These are phyloP conservation scores for Pyrocephalus nanus DNA, from an alignment of 2,797 vertebrate genomes.

Conservation along the genomic window DNA sequence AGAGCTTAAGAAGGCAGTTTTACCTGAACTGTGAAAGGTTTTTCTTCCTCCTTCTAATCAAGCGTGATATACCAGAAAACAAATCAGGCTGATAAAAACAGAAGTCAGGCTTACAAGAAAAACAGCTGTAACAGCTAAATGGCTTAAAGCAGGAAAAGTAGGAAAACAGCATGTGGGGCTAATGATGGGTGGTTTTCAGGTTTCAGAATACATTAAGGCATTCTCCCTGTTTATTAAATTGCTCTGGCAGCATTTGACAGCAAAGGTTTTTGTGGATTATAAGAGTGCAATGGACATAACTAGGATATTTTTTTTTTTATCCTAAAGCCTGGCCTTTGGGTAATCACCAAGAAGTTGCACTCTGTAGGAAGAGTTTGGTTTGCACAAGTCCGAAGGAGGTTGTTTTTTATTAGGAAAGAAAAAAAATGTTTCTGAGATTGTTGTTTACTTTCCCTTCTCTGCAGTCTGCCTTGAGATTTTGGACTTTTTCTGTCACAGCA, in stretches of 20 bases:
- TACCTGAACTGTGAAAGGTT: conserved; percentile 39
- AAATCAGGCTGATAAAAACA: conserved; percentile 66
- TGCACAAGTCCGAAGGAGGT: conserved; percentile 2
- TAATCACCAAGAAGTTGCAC: conserved; percentile 22
- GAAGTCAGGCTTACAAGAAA: conserved; percentile 56
- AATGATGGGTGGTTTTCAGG: conserved; percentile 67
- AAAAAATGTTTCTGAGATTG: background rate
- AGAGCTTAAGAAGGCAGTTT: conserved; percentile 12
- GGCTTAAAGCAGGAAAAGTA: conserved; percentile 64
- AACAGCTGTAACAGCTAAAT: conserved; percentile 65
- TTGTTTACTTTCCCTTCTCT: conserved; percentile 5
- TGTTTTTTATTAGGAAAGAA: background rate
- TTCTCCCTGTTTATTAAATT: conserved; percentile 65
- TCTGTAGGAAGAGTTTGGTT: background rate
- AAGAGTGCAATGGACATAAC: conserved; percentile 45
- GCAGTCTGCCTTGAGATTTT: background rate
- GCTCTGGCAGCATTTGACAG: conserved; percentile 66
- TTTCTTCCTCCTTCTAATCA: conserved; percentile 58
- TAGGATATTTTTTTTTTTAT: conserved; percentile 10
- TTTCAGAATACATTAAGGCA: conserved; percentile 67
- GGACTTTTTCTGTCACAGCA: background rate
- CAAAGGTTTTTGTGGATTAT: conserved; percentile 56
- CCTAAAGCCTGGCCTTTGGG: conserved; percentile 34
- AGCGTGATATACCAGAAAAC: conserved; percentile 38
- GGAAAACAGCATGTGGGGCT: conserved; percentile 60